These are phyloP conservation scores for Tachypleus tridentatus DNA, from an alignment of 1,140 invertebrate species.

Conservation along the genomic window DNA sequence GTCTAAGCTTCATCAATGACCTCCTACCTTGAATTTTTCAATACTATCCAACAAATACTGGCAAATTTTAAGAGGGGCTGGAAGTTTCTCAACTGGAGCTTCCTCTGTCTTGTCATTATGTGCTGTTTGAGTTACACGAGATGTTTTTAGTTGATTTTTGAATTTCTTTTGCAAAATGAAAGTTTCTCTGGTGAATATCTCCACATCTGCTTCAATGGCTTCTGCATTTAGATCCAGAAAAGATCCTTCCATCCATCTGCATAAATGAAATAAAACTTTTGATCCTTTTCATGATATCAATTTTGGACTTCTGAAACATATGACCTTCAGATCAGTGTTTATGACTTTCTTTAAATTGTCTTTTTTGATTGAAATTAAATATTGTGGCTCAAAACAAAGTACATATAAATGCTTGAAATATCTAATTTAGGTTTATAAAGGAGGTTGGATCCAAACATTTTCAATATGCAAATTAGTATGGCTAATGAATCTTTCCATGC, in stretches of 20 bases:
- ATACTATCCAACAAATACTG: slow-evolving; percentile 54
- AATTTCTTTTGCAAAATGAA: slow-evolving; percentile 69
- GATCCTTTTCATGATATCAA: neutral
- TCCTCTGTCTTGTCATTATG: slow-evolving; percentile 43
- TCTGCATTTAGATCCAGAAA: slow-evolving; percentile 67
- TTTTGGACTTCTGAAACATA: slow-evolving; percentile 1
- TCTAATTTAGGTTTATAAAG: neutral
- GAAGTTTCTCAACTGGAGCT: slow-evolving; percentile 56
- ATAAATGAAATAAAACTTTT: slow-evolving; percentile 1
- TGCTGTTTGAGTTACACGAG: slow-evolving; percentile 34
- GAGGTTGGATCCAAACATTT: too few species aligned
- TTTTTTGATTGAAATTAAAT: slow-evolving; percentile 1
- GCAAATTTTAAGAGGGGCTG: slow-evolving; percentile 61
- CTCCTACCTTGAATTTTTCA: slow-evolving; percentile 55
- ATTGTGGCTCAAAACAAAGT: slow-evolving; percentile 1
- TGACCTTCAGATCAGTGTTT: neutral
- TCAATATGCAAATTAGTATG: too few species aligned
- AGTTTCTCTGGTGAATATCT: slow-evolving; percentile 55
- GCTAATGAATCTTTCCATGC: too few species aligned
- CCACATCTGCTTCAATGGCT: slow-evolving; percentile 55
- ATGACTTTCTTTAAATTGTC: neutral
- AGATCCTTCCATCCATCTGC: slow-evolving; percentile 71
- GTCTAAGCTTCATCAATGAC: neutral
- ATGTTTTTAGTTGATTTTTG: slow-evolving; percentile 53
- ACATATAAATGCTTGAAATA: neutral